These are phyloP conservation scores for Spisula subtruncata DNA, from an alignment of 2,888 invertebrate genomes.

Conservation along the genomic window DNA sequence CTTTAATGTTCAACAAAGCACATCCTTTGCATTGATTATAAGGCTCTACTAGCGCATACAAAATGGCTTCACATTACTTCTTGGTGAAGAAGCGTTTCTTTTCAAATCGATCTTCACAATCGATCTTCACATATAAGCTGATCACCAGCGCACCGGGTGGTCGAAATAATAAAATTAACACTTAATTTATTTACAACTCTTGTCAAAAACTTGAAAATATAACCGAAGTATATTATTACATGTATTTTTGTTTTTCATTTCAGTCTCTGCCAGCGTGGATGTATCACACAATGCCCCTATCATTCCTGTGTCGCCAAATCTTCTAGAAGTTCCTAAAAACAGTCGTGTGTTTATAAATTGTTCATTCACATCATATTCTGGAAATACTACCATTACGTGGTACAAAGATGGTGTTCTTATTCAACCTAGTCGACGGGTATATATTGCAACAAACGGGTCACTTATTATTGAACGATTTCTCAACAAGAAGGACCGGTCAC, in stretches of 20 bases:
- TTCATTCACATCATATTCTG: conserved; percentile 43
- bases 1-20: too few species aligned
- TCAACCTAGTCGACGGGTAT: conserved; percentile 55
- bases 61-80: too few species aligned
- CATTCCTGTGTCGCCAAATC: not conserved
- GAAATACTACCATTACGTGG: conserved; percentile 47
- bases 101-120: too few species aligned
- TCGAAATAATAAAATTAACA: too few species aligned
- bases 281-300: not conserved
- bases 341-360: conserved; percentile 56
- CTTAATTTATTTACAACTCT: too few species aligned
- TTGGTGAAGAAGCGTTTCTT: too few species aligned
- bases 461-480: conserved; percentile 60
- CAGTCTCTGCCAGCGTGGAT: not conserved
- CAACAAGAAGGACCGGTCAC: conserved; percentile 53
- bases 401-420: conserved; percentile 50
- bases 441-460: conserved; percentile 63
- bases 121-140: too few species aligned
- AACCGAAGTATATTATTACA: too few species aligned
- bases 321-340: conserved; percentile 47
- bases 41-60: too few species aligned
- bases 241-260: not conserved
- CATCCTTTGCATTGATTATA: too few species aligned
- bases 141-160: too few species aligned
- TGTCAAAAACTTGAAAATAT: too few species aligned